Evolutionary conservation across 2,797 vertebrate genomes (phyloP).

Genomic region (Myotis findleyi): DNA sequence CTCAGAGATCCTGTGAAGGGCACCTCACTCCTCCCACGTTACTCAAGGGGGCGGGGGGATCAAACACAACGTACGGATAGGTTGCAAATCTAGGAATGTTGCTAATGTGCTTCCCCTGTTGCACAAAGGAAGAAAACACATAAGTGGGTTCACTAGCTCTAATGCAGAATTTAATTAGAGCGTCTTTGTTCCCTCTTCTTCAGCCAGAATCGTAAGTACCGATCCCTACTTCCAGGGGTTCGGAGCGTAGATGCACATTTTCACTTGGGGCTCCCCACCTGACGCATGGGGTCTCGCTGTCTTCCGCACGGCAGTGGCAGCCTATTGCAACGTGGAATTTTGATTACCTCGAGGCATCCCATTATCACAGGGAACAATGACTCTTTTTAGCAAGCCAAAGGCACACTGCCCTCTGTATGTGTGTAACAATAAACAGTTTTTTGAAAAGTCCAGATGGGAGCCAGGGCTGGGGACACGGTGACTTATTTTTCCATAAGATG

Average conservation of each 20-base stretch:
- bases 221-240: conserved; percentile 85
- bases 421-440: not conserved
- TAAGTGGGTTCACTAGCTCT: conserved; percentile 88
- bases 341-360: conserved; percentile 53
- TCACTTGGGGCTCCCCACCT: conserved; percentile 72
- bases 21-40: not conserved
- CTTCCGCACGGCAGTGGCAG: not conserved
- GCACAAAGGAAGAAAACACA: conserved; percentile 84
- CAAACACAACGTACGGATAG: conserved; percentile 45
- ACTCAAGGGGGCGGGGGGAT: not conserved
- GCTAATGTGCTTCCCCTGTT: conserved; percentile 64
- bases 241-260: conserved; percentile 80
- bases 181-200: conserved; percentile 83
- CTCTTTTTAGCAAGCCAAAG: conserved; percentile 15
- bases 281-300: conserved; percentile 68
- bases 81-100: conserved; percentile 68
- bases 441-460: conserved; percentile 36
- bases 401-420: not conserved
- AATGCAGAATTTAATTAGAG: conserved; percentile 88
- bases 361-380: conserved; percentile 53
- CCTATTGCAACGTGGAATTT: conserved; percentile 32
- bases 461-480: not conserved
- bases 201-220: conserved; percentile 86
- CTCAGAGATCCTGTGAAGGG: not conserved
- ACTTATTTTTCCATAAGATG: not conserved